Conservation (phyloP, 2,888 invertebrate species). For the Nemapogon koenigi region DNA sequence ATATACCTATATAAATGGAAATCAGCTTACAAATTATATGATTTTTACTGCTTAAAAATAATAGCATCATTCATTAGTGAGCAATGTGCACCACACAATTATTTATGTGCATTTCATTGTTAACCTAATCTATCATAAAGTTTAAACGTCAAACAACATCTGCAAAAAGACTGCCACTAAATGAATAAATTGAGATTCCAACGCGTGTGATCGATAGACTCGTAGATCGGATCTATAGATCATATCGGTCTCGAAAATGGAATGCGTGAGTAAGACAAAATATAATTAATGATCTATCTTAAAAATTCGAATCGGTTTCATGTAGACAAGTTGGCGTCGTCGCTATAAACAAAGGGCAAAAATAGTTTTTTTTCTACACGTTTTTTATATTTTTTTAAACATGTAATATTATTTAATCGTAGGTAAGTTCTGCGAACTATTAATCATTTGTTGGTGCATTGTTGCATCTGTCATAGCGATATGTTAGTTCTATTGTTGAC, state of each 20-base stretch:
- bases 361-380: conserved; percentile 38
- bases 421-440: conserved; percentile 34
- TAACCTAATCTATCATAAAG: conserved; percentile 2
- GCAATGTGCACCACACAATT: no score
- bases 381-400: conserved; percentile 41
- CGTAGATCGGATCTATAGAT: conserved; percentile 63
- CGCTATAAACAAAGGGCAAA: conserved; percentile 59
- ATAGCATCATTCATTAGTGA: no score
- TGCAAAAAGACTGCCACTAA: conserved; percentile 59
- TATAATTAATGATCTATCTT: conserved; percentile 60
- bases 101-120: not conserved
- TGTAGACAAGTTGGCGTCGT: conserved; percentile 63
- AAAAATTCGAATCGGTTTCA: conserved; percentile 58
- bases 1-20: no score
- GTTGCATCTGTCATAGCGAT: conserved; percentile 46
- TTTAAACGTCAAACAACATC: conserved; percentile 38
- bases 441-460: conserved; percentile 51
- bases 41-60: no score
- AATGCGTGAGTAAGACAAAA: conserved; percentile 66
- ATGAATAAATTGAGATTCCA: conserved; percentile 61
- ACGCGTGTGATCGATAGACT: conserved; percentile 59
- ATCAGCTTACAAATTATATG: no score
- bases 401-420: conserved; percentile 35
- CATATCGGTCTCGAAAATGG: conserved; percentile 59
- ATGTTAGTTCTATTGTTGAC: conserved; percentile 33